A percentile compares a stretch with the other conserved stretches of the same genome.
phyloP scores from a whole-genome alignment of 1,140 invertebrate genomes.

The Drosophila lacertosa region DNA sequence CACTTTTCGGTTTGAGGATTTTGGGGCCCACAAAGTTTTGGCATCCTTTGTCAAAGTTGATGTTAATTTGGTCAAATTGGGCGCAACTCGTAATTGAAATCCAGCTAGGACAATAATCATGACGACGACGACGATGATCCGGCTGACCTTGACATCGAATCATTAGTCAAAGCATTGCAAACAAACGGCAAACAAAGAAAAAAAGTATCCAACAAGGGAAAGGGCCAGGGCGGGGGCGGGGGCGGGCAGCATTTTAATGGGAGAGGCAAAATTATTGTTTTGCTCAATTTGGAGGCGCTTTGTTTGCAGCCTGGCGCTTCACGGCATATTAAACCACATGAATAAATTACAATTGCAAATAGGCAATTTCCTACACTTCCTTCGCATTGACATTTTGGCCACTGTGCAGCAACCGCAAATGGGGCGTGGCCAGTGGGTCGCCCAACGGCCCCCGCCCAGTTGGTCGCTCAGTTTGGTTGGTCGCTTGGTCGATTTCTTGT shows the following conservation, averaged over 20 bases:
- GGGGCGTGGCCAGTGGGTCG: conserved; percentile 57
- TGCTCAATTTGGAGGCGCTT: conserved; percentile 50
- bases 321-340: conserved; percentile 81
- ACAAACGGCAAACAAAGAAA: conserved; percentile 28
- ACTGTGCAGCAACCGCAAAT: conserved; percentile 58
- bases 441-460: conserved; percentile 27
- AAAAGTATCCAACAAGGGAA: conserved; percentile 22
- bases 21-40: conserved; percentile 32
- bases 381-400: conserved; percentile 66
- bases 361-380: conserved; percentile 82
- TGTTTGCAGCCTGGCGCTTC: conserved; percentile 59
- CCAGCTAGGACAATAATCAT: conserved; percentile 48
- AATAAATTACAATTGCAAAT: conserved; percentile 83
- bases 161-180: conserved; percentile 75
- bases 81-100: conserved; percentile 75
- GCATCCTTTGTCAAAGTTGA: conserved; percentile 74
- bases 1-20: background rate
- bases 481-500: conserved; percentile 51
- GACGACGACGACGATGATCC: conserved; percentile 41
- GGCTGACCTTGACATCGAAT: conserved; percentile 67
- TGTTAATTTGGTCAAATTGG: conserved; percentile 74
- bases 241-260: conserved; percentile 23
- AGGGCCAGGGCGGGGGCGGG: background rate
- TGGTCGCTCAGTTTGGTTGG: conserved; percentile 11
- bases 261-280: conserved; percentile 67